A percentile compares a stretch with the other conserved stretches of the same genome.
phyloP scores from a whole-genome alignment of 2,888 invertebrate genomes.

The Sminthurinus aureus region DNA sequence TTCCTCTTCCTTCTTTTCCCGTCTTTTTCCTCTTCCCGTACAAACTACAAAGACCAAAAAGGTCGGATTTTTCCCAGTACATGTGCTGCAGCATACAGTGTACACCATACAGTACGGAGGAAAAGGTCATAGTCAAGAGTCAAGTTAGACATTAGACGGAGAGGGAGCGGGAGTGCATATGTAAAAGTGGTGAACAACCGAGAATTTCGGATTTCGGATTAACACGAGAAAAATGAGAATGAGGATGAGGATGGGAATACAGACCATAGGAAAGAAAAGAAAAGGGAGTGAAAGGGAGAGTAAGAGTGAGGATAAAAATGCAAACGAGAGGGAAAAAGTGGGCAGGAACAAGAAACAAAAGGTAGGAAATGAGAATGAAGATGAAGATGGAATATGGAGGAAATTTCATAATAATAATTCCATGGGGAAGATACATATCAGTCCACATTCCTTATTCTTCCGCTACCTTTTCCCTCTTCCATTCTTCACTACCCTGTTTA shows the following conservation, averaged over 20 bases:
- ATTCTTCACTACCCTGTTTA: not conserved
- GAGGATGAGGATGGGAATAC: not conserved
- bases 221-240: not conserved
- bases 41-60: not conserved
- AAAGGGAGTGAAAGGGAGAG: not conserved
- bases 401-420: not conserved
- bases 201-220: not conserved
- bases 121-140: not conserved
- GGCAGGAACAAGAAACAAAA: not conserved
- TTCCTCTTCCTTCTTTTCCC: constrained; percentile 12
- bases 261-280: not conserved
- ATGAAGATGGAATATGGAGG: not conserved
- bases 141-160: not conserved
- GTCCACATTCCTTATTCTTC: not conserved
- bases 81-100: not conserved
- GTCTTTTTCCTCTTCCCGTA: not conserved
- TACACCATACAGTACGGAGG: not conserved
- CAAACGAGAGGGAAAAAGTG: not conserved
- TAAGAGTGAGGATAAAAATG: not conserved
- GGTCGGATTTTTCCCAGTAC: not conserved
- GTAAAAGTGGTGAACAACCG: not conserved
- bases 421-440: not conserved
- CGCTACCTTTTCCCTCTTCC: not conserved
- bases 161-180: not conserved
- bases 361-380: not conserved